These are phyloP conservation scores for Pangasianodon gigas DNA, from an alignment of 2,113 vertebrate species.

Conservation along the genomic window DNA sequence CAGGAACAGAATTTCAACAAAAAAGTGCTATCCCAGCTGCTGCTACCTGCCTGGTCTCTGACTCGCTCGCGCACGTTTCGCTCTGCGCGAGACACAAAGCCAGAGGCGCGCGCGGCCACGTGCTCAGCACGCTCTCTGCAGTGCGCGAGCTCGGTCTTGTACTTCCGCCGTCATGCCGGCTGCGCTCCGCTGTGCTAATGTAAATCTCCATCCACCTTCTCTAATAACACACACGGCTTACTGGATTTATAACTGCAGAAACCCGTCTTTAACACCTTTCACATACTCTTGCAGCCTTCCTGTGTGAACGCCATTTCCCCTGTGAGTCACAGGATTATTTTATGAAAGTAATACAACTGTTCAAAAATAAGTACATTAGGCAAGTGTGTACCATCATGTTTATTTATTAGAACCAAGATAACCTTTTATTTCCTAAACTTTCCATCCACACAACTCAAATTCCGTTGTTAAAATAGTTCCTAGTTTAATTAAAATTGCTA, in stretches of 20 bases:
- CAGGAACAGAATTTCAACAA: neutral
- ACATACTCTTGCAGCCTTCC: neutral
- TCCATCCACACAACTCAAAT: neutral
- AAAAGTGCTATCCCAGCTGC: neutral
- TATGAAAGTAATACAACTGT: neutral
- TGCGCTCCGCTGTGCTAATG: neutral
- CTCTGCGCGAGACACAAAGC: slow-evolving; percentile 15
- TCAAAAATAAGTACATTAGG: neutral
- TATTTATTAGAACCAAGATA: neutral
- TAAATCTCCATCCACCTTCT: neutral
- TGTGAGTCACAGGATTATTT: too few relatives aligned
- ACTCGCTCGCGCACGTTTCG: slow-evolving; percentile 7
- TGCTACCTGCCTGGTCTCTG: neutral
- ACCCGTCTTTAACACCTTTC: neutral
- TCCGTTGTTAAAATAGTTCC: neutral
- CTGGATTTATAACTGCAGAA: neutral
- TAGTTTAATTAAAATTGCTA: neutral
- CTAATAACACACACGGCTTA: neutral
- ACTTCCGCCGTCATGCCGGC: neutral
- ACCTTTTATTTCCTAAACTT: neutral
- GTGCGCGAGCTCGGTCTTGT: slow-evolving; percentile 1
- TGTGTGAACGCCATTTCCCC: neutral
- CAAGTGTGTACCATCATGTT: neutral
- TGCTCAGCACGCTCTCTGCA: slow-evolving; percentile 23
- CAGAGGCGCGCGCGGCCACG: slow-evolving; percentile 28